Percentiles rank a stretch among this genome's conserved stretches.
Conservation (phyloP, 2,888 invertebrate species). For the Melolontha melolontha region DNA sequence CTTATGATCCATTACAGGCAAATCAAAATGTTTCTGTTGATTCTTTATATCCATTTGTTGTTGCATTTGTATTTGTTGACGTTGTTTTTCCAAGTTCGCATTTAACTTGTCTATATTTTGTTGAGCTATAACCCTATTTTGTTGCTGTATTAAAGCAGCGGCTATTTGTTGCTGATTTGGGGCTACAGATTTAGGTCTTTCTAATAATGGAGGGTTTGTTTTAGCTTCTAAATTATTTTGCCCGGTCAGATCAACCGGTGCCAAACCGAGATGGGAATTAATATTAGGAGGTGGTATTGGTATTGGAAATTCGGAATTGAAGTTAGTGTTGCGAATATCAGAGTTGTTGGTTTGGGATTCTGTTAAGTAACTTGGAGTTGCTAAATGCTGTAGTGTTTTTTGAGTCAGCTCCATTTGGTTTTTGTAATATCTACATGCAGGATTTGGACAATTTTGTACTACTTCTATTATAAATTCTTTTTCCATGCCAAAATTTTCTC, state of each 20-base stretch:
- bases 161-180: constrained; percentile 66
- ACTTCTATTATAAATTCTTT: constrained; percentile 91
- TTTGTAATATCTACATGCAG: constrained; percentile 88
- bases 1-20: constrained; percentile 72
- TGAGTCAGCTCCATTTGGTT: constrained; percentile 82
- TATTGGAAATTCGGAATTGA: constrained; percentile 55
- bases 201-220: constrained; percentile 57
- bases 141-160: constrained; percentile 68
- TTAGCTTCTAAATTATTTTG: constrained; percentile 59
- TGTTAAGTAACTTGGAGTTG: constrained; percentile 65
- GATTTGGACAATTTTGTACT: constrained; percentile 89
- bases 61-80: constrained; percentile 67
- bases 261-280: constrained; percentile 57
- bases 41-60: constrained; percentile 59
- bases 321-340: constrained; percentile 61
- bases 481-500: constrained; percentile 89
- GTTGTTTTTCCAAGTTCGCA: constrained; percentile 69
- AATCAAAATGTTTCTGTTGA: constrained; percentile 62
- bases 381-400: constrained; percentile 78
- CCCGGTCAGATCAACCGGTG: constrained; percentile 62
- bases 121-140: constrained; percentile 71
- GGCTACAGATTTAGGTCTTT: constrained; percentile 63
- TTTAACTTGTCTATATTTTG: constrained; percentile 74
- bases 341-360: constrained; percentile 59
- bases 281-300: constrained; percentile 60